Evolutionary conservation across 2,113 vertebrate genomes (phyloP), one percentile per base, ranked within the genome.

Genomic region (Ameiurus melas): DNA sequence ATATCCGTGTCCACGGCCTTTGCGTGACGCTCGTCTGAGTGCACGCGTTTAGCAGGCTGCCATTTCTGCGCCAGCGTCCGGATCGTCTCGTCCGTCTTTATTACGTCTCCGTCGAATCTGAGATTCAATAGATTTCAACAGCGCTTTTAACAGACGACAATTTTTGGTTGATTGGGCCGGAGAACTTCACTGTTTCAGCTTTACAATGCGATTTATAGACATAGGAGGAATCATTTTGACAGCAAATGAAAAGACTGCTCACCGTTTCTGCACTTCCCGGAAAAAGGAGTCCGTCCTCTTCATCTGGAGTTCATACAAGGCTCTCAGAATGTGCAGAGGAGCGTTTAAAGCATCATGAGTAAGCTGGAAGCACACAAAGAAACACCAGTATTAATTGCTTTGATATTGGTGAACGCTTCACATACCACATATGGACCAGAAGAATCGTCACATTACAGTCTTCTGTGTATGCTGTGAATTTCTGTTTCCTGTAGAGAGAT

Each of bases 251-350:
- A 85, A 14, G 8, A 2, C 1, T 51, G 1, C 94, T 78, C 86
- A 99, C 98, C 98, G 97, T 91, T 98, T 98, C 80, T 99, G 97
- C 91, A 99, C 97, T 90, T 99, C 98, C 90, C 97, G 92, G 92
- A 99, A 98, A 93, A 99, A 99, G 0, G 97, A 97, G 90, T 99
- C 98, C 0, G 97, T 98, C 92, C 95, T 97, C 90, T 98, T 98
- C 98, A 98, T 98, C 89, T 99, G 98, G 90, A 99, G 57, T 87
- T 99, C 98, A 16, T 97, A 99, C 95, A 99, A 97, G 87, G 98
- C 98, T 86, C 98, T 95, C 85, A 99, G 95, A 47, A 99, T 96
- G 89, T 98, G 98, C 86, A 99, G 94, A 78, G 98, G 98, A 27
- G 97, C 97, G 6, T 98, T 98, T 80, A 99, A 97, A 57, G 97